Evolutionary conservation across 1,140 invertebrate species (phyloP), one percentile per base, ranked within the genome.

Genomic region (Cyrtorhinus lividipennis): DNA sequence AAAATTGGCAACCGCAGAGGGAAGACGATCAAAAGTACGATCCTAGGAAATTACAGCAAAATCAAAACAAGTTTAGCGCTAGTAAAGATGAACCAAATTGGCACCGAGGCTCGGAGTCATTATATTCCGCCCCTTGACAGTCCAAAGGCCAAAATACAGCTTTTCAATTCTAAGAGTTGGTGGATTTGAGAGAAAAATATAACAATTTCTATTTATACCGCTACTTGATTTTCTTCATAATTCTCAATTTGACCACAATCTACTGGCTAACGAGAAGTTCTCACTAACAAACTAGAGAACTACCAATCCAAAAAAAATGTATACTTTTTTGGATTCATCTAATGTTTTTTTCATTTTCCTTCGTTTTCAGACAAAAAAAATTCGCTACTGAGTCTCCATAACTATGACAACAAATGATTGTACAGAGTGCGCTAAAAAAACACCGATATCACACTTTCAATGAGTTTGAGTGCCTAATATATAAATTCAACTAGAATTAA

Each of bases 401-500:
- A 8, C 15, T 38, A 38, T 38, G 5, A 38, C n/a, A n/a, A 44
- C 38, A 15, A 22, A 53, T 53, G 48, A 53, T 53, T 53, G 48
- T 53, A 53, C 48, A 10, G 20, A 53, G 48, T 53, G 48, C 48
- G 10, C 48, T 53, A 53, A 5, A 53, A 53, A 5, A 53, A 53
- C 48, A 53, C 20, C 48, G 18, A 53, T 53, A 53, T 53, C 48
- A 53, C 48, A 53, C 48, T 53, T 10, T 53, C n/a, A 15, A 53
- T 53, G 48, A 53, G 48, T 53, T 53, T 20, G 20, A 38, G 30
- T 38, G 30, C 30, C 30, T 38, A 38, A 5, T 38, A 38, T n/a
- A n/a, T n/a, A n/a, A n/a, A n/a, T n/a, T n/a, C n/a, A n/a, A n/a
- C n/a, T n/a, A n/a, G n/a, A n/a, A n/a, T n/a, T n/a, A n/a, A n/a